Base-by-base conservation (phyloP, 1,140 invertebrate genomes). In the Caenorhabditis remanei region DNA sequence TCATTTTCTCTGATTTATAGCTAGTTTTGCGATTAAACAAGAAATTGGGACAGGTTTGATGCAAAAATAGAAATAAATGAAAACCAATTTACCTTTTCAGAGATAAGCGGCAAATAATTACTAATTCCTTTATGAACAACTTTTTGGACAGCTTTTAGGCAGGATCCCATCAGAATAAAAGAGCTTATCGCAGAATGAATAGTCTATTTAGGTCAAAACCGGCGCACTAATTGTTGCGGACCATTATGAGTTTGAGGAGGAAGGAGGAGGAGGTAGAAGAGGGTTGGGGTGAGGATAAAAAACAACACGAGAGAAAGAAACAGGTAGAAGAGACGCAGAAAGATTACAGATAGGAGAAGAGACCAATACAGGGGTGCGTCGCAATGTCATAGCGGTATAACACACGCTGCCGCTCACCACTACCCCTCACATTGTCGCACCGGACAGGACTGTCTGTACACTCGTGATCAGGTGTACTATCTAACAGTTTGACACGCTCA, bases 321-420 rank as follows among this genome's bases (percentile, higher is more conserved):
- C 5, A 14, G 50, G 16, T 16, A n/a, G 71, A 50, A 79, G 71
- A 79, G 71, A 79, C 71, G 71, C 71, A 79, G 71, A 79, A 79
- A 79, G 71, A 79, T 79, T 79, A 79, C 71, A 79, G 71, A 79
- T 50, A 50, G 46, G 13, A 41, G 19, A 13, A 13, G n/a, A 53
- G 43, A 21, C 71, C 71, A 79, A 79, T 79, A 79, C 71, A 79
- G n/a, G 46, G 71, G 71, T 79, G 71, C 71, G 71, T 79, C 71
- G 71, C 71, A 79, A 79, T 79, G 71, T 79, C 71, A 79, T 79
- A 79, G 71, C 71, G 71, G 71, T 79, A 79, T 50, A 79, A 79
- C 71, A 79, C 71, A 79, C 71, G 71, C 71, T 79, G 71, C 71
- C 71, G 71, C 71, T 79, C 71, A 50, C 71, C 71, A 16, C 67